Evolutionary conservation across 1,140 invertebrate species (phyloP).

Genomic region (Magallana angulata): DNA sequence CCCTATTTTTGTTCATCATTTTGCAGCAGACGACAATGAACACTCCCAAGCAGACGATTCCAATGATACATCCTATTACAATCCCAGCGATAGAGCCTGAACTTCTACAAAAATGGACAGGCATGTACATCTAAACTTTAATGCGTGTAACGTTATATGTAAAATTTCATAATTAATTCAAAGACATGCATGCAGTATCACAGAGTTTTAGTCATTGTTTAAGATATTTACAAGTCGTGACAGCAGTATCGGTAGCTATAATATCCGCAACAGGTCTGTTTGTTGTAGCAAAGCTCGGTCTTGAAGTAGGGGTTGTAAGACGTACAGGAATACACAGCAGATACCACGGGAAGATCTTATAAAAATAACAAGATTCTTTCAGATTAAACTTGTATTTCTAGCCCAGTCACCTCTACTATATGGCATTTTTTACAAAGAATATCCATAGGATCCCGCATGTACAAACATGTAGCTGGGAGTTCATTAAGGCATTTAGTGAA

Average conservation of each 20-base stretch:
- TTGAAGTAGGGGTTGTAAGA: background rate
- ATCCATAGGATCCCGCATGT: too few relatives aligned
- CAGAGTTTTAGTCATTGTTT: too few relatives aligned
- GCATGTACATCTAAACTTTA: too few relatives aligned
- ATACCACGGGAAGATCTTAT: background rate
- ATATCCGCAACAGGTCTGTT: background rate
- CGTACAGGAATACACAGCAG: background rate
- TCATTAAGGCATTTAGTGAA: too few relatives aligned
- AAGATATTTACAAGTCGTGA: too few relatives aligned
- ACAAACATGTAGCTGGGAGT: too few relatives aligned
- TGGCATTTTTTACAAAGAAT: too few relatives aligned
- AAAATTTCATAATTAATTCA: too few relatives aligned
- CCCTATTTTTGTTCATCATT: conserved; percentile 5
- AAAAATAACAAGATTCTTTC: background rate
- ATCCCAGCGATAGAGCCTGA: background rate
- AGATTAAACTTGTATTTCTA: background rate
- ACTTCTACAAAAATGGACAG: background rate
- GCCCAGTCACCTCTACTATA: too few relatives aligned
- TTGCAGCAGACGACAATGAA: conserved; percentile 5
- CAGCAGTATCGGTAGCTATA: background rate
- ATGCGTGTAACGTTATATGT: too few relatives aligned
- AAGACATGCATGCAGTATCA: too few relatives aligned
- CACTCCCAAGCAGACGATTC: background rate
- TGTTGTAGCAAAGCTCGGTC: background rate
- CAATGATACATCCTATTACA: background rate